Base-by-base conservation (phyloP, 1,140 invertebrate species). In the Drosophila kanapiae region DNA sequence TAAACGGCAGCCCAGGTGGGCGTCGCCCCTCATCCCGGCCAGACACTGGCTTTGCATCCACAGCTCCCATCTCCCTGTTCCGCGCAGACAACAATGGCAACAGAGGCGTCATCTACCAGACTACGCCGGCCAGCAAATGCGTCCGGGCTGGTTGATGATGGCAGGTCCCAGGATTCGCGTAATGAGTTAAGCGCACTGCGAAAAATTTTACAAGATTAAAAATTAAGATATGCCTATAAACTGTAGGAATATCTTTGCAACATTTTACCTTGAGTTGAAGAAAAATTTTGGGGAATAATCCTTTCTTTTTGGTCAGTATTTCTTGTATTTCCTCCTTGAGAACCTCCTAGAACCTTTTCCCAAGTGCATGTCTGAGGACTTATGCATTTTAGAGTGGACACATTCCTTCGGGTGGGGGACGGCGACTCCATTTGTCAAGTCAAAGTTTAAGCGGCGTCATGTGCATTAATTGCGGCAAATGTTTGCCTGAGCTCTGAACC, bases 1-100 rank as follows among this genome's bases (percentile, higher is more conserved):
- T 82, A 87, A 87, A 87, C 79, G 68, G 83, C 82, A 85, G 82
- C 77, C 69, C 63, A 59, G 67, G 83, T 87, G 79, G 83, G 80
- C 83, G 83, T 80, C 65, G 67, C 80, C 65, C 53, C 69, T 67
- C 63, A 71, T 70, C 58, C 29, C 74, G 81, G 69, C 74, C 71
- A 80, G 37, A 38, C 68, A 49, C n/a, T 45, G 16, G 37, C 45
- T 33, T 35, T 33, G 42, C 37, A 54, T 54, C 31, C 65, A 53
- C 29, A 23, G 18, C 14, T 40, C 27, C 33, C 42, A 29, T 18
- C 37, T n/a, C 8, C 59, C 38, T 13, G n/a, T 31, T 23, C 37
- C 47, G 47, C 5, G 14, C 29, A 69, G 74, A 78, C 75, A 78
- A 78, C 75, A 78, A 78, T 78, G 75, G 75, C 57, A 78, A 74